Evolutionary conservation across 2,888 invertebrate genomes (phyloP), one percentile per base, ranked within the genome.

Genomic region (Ophonus ardosiacus): DNA sequence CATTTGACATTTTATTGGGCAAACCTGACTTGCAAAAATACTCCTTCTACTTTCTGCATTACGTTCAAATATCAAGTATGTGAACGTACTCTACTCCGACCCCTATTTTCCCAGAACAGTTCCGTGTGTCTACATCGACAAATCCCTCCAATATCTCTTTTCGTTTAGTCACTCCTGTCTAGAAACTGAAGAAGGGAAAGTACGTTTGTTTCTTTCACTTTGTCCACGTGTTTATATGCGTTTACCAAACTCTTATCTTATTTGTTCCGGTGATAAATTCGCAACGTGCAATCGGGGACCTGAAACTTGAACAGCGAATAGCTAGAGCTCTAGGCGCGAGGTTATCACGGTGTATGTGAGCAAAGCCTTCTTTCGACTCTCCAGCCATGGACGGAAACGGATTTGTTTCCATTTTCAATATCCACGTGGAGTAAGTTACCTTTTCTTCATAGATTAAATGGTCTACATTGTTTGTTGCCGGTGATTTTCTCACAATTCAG

Each of bases 251-350:
- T 56, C 81, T 81, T 81, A 81, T 81, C 81, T 81, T 81, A 65
- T 81, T 81, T 81, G 81, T 63, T 21, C 65, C 65, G 43, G 81
- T 65, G 81, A 81, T 81, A 81, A 81, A 81, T 81, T 81, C 81
- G 15, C 21, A 18, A 56, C 21, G 56, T 18, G 65, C 65, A 43
- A 71, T 15, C 38, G 38, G 17, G 43, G 38, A 65, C 3, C 63
- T 15, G 57, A 31, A 65, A 24, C 17, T n/a, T 8, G 61, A 61
- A 7, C 38, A 21, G 24, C 71, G 61, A 61, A 61, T 51, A 51
- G 43, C 43, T 51, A 51, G 10, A 51, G 21, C 61, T 17, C 18
- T 61, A 61, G 61, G 61, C 40, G 63, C 15, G 13, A 61, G 43
- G 80, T 80, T 80, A 61, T 80, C 80, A 80, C 80, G 61, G 40